Conservation (phyloP, 2,888 invertebrate species). For the Calameuta pallipes region DNA sequence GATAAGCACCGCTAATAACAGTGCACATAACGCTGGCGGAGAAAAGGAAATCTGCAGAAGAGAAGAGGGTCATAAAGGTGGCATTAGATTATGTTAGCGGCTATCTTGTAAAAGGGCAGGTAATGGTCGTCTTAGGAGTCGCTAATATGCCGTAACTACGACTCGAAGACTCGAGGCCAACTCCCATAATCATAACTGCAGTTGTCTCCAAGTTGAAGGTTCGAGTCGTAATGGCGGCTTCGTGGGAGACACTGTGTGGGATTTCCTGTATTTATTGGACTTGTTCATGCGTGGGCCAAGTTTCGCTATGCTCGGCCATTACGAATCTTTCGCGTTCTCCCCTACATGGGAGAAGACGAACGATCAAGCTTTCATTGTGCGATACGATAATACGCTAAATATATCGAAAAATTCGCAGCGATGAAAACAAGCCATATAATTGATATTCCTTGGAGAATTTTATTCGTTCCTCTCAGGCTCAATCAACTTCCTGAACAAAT, state of each 20-base stretch:
- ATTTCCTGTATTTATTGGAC: constrained; percentile 15
- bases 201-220: constrained; percentile 27
- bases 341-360: neutral
- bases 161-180: constrained; percentile 19
- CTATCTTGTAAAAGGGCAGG: constrained; percentile 39
- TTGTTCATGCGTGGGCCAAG: constrained; percentile 1
- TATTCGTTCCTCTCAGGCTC: neutral
- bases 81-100: constrained; percentile 37
- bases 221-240: constrained; percentile 18
- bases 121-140: constrained; percentile 43
- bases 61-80: constrained; percentile 35
- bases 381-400: neutral
- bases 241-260: constrained; percentile 14
- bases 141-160: constrained; percentile 46
- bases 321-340: neutral
- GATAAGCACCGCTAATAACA: neutral
- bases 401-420: neutral
- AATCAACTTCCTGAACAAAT: neutral
- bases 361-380: neutral
- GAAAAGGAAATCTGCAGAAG: constrained; percentile 4
- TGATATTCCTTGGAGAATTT: too few relatives aligned
- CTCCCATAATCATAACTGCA: constrained; percentile 47
- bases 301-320: neutral
- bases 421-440: neutral
- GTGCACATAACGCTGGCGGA: neutral